phyloP scores from a whole-genome alignment of 2,888 invertebrate species.

The Willowsia nigromaculata region DNA sequence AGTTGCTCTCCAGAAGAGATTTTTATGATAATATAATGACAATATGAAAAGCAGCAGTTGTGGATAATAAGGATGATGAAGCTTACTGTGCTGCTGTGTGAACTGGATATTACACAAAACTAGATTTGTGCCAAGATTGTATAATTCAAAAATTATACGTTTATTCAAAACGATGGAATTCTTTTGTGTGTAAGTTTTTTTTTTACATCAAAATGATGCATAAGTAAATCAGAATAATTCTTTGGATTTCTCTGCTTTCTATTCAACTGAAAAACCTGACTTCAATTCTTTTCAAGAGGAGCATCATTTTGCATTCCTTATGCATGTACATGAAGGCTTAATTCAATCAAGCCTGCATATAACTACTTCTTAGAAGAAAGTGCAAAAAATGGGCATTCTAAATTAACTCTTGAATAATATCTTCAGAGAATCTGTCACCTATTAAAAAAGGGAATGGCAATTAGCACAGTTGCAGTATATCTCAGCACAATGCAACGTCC shows the following conservation, averaged over 20 bases:
- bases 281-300: too few species aligned
- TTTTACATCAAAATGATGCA: neutral
- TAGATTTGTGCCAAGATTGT: slow-evolving; percentile 65
- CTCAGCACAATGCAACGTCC: slow-evolving; percentile 2
- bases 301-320: too few species aligned
- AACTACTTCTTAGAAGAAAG: neutral
- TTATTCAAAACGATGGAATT: slow-evolving; percentile 46
- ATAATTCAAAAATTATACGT: slow-evolving; percentile 64
- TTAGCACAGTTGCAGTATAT: neutral
- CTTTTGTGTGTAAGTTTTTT: slow-evolving; percentile 12
- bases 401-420: neutral
- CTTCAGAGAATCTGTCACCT: neutral
- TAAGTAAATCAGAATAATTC: slow-evolving; percentile 12
- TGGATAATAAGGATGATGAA: slow-evolving; percentile 46
- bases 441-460: too few species aligned
- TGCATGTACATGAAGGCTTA: too few species aligned
- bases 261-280: too few species aligned
- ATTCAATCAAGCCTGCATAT: neutral
- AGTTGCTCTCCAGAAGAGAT: slow-evolving; percentile 43
- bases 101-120: slow-evolving; percentile 66
- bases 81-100: slow-evolving; percentile 51
- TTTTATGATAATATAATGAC: slow-evolving; percentile 52
- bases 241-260: neutral
- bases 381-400: neutral
- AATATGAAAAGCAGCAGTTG: slow-evolving; percentile 44